phyloP scores from a whole-genome alignment of 2,888 invertebrate genomes.

The Diaperis boleti region DNA sequence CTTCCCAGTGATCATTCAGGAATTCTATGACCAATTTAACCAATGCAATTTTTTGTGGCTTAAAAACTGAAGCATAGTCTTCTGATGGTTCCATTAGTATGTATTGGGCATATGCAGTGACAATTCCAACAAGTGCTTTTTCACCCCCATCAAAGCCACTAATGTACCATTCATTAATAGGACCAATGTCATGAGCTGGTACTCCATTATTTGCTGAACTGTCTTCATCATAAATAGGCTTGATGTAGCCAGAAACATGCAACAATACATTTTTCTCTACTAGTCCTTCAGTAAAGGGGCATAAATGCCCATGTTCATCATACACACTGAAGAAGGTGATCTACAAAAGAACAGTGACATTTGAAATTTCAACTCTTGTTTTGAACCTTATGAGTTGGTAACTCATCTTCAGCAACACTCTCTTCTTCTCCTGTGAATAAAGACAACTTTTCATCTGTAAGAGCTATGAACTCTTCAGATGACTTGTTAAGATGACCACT shows the following conservation, averaged over 20 bases:
- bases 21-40: constrained; percentile 86
- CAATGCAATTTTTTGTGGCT: constrained; percentile 81
- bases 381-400: constrained; percentile 74
- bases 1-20: constrained; percentile 73
- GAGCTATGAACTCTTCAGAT: constrained; percentile 80
- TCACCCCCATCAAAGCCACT: constrained; percentile 87
- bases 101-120: constrained; percentile 84
- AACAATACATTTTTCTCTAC: constrained; percentile 81
- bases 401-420: constrained; percentile 68
- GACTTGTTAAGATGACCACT: constrained; percentile 82
- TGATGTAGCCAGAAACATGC: constrained; percentile 84
- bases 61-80: constrained; percentile 78
- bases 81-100: constrained; percentile 80
- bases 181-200: constrained; percentile 74
- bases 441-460: constrained; percentile 80
- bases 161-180: constrained; percentile 71
- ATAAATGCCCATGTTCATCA: constrained; percentile 83
- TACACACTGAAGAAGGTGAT: constrained; percentile 74
- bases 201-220: constrained; percentile 78
- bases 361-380: no score
- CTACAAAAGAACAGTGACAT: constrained; percentile 7
- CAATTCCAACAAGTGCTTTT: constrained; percentile 80
- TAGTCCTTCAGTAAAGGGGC: constrained; percentile 82
- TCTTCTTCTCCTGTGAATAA: constrained; percentile 77
- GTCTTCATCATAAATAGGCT: constrained; percentile 83